Base-by-base conservation (phyloP, 2,113 vertebrate species). In the Condylura cristata region DNA sequence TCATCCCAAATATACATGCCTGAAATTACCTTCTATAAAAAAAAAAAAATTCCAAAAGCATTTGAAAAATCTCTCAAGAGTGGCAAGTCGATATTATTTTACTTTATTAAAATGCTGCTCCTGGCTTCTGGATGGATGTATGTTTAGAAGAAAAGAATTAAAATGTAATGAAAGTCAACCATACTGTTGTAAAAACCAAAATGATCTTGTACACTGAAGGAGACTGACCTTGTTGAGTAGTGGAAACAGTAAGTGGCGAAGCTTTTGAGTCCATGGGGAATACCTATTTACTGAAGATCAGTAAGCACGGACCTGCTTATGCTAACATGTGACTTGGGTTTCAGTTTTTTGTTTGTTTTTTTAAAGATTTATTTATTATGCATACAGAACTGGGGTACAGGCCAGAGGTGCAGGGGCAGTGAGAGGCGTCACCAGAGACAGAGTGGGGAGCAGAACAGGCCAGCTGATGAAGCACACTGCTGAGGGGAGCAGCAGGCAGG, bases 1-100 rank as follows among this genome's bases (percentile, higher is more conserved):
- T 97, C 81, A 92, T 48, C n/a, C 48, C 41, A 95, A 95, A 90
- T 79, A 89, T 96, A 68, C 76, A 92, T 90, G 74, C 86, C 86
- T 89, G 58, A 95, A 90, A 94, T 95, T 89, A 41, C n/a, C 37
- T 93, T 89, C 66, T 78, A 53, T 89, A 56, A 56, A 95, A 96
- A 90, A 56, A 56, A 95, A 96, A 90, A 92, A 60, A 84, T 90
- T 95, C 63, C 79, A 87, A 61, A 92, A 88, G 72, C 78, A 74
- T 89, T 95, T 93, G 85, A 95, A 94, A 95, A 93, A 75, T 95
- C 80, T 76, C 85, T 66, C 66, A 89, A 53, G 53, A 17, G 65
- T 94, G 60, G 26, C 76, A 96, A 84, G 39, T 91, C 7, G 18
- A 12, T 86, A 88, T 72, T 93, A 90, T 89, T 93, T 94, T 74